A percentile compares a stretch with the other conserved stretches of the same genome.
Conservation (phyloP, 2,113 vertebrate genomes). For the Epinephelus lanceolatus region DNA sequence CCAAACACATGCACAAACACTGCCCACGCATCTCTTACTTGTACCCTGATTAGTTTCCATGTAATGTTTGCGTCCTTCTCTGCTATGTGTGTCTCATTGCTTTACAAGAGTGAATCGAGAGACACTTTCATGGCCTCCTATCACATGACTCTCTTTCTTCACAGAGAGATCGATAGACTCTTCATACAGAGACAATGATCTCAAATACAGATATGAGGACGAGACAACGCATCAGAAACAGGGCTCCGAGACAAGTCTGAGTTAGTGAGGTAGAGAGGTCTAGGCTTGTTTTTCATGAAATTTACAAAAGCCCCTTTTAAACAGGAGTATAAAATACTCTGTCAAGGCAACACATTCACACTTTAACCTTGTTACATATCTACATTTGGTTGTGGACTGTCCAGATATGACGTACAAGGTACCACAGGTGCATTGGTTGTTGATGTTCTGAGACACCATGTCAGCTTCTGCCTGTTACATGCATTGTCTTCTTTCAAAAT, state of each 20-base stretch:
- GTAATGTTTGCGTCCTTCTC: constrained; percentile 49
- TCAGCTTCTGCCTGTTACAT: no score
- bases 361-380: no score
- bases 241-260: rapidly evolving
- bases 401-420: no score
- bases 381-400: no score
- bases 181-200: constrained; percentile 12
- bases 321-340: background rate
- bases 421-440: no score
- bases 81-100: constrained; percentile 57
- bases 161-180: constrained; percentile 61
- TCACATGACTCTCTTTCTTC: constrained; percentile 40
- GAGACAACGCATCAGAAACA: constrained; percentile 27
- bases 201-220: constrained; percentile 24
- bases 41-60: constrained; percentile 58
- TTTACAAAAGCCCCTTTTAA: background rate
- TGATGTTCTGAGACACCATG: no score
- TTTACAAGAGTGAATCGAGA: constrained; percentile 42
- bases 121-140: constrained; percentile 53
- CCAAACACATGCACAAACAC: constrained; percentile 14
- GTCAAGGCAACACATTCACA: no score
- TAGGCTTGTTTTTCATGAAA: background rate
- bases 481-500: no score
- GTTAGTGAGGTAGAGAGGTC: no score
- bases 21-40: constrained; percentile 5